Evolutionary conservation across 1,140 invertebrate genomes (phyloP), one percentile per base, ranked within the genome.

Genomic region (Caenorhabditis brenneri): DNA sequence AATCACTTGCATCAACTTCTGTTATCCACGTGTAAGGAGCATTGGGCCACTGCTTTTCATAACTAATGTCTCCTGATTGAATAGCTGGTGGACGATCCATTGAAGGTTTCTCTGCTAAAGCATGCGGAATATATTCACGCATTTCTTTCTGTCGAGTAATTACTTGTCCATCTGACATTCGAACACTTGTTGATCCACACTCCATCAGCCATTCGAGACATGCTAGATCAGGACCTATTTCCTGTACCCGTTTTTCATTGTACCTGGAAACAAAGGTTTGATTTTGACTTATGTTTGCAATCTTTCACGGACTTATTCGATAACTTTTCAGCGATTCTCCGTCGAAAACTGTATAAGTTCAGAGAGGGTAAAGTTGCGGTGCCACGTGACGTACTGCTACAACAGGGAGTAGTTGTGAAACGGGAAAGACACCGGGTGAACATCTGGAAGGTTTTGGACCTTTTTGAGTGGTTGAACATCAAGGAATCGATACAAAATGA

Each of bases 131-230:
- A 58, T 89, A 90, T 24, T 83, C 81, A 5, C 74, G 49, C 89
- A 90, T 90, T 82, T 90, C 65, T 29, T 82, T 46, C 19, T 65
- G 80, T 31, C 80, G 69, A 24, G 78, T 86, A 31, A 90, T 89
- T 60, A 49, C 48, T 31, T 81, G 83, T 6, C 88, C 89, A 82
- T 90, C 88, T 24, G 87, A 85, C 87, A 90, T 88, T 31, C 74
- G 36, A 27, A 90, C 88, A 27, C 79, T 79, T 7, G 89, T 88
- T 19, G 89, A 81, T 33, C 89, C 89, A 55, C 88, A 88, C 39
- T 90, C 88, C 89, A 90, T 90, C 16, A 89, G 79, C 89, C 89
- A 90, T 83, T 90, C 89, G 0, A 90, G 78, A 80, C 89, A 90
- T 0, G 89, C 88, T 16, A 90, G 83, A 83, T 90, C 89, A 2